These are phyloP conservation scores for Turdus rufiventris DNA, from an alignment of 2,113 vertebrate genomes.

Conservation along the genomic window DNA sequence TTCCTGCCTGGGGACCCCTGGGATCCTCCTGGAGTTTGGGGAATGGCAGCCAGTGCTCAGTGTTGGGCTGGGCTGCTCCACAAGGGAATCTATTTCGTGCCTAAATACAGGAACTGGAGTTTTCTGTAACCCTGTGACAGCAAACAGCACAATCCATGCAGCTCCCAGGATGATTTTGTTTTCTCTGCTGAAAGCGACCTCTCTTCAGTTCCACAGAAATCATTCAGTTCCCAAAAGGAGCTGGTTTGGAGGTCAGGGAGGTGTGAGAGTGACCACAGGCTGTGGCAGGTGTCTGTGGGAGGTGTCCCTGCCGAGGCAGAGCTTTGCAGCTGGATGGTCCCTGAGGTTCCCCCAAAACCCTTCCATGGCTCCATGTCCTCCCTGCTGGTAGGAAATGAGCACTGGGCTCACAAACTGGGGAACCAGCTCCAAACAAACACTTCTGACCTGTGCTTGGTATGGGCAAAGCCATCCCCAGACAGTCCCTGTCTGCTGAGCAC, in stretches of 20 bases:
- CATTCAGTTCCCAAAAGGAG: neutral
- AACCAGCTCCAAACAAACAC: neutral
- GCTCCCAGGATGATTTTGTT: neutral
- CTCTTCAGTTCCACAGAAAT: neutral
- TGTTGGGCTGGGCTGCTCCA: neutral
- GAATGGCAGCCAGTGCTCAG: neutral
- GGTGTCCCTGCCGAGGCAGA: neutral
- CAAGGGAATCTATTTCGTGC: neutral
- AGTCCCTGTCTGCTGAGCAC: neutral
- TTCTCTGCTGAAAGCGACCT: neutral
- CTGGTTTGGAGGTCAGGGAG: neutral
- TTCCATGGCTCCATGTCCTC: neutral
- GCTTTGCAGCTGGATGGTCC: neutral
- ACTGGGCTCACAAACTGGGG: neutral
- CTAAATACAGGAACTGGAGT: rapidly evolving
- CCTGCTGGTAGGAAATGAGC: neutral
- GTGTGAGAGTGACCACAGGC: rapidly evolving
- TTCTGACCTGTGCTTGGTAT: neutral
- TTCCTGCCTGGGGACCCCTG: neutral
- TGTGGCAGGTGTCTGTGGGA: too few relatives aligned
- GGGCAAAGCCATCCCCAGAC: neutral
- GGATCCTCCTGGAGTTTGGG: neutral
- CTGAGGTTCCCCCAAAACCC: neutral
- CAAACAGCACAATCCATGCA: neutral
- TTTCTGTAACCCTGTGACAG: neutral